Evolutionary conservation across 2,113 vertebrate species (phyloP).

Genomic region (Beaufortia kweichowensis): DNA sequence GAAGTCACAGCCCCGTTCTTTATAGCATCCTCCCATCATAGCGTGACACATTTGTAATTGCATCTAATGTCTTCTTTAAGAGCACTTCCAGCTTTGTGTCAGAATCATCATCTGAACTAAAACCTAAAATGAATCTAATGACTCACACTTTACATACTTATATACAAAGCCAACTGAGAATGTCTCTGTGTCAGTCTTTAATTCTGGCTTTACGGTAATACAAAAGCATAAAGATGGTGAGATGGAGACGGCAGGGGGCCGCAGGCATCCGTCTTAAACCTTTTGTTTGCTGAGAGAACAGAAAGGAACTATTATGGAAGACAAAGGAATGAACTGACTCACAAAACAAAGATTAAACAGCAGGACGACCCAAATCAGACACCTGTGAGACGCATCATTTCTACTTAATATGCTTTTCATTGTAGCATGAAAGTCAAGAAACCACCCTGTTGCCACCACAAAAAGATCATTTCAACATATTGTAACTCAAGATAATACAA

Average conservation of each 20-base stretch:
- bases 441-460: too few relatives aligned
- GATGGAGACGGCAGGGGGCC: constrained; percentile 18
- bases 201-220: neutral
- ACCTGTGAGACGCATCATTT: neutral
- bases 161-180: neutral
- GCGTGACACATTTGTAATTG: constrained; percentile 40
- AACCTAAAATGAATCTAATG: neutral
- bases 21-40: constrained; percentile 37
- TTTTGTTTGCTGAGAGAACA: constrained; percentile 39
- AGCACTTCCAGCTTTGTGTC: constrained; percentile 10
- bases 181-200: neutral
- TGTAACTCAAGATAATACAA: too few relatives aligned
- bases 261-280: constrained; percentile 36
- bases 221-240: neutral
- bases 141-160: neutral
- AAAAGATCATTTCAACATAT: neutral
- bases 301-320: constrained; percentile 29
- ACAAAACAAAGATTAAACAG: constrained; percentile 3
- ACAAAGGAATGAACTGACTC: constrained; percentile 30
- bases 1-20: constrained; percentile 39
- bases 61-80: neutral
- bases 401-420: neutral
- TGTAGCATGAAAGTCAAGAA: too few relatives aligned
- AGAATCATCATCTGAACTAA: constrained; percentile 10
- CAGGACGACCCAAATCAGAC: neutral